Evolutionary conservation across 2,888 invertebrate species (phyloP), one percentile per base, ranked within the genome.

Genomic region (Orchesella flavescens): DNA sequence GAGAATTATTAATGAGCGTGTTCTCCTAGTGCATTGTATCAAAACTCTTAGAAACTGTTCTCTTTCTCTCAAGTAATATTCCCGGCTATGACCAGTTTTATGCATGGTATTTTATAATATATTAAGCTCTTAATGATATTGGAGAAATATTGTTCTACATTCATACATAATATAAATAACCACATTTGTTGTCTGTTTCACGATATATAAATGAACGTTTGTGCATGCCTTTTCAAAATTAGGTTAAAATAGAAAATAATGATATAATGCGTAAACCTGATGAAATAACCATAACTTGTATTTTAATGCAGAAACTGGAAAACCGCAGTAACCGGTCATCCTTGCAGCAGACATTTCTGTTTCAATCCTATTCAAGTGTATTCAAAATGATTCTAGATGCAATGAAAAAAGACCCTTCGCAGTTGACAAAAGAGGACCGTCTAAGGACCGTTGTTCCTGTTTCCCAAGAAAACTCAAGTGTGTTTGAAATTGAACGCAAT

Each of bases 291-390:
- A n/a, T n/a, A n/a, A n/a, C n/a, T n/a, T 53, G n/a, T 65, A 17
- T 63, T 65, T 68, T 7, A 55, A 69, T 17, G n/a, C 63, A 78
- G 78, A 78, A 78, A 65, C 19, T 78, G 43, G 34, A 78, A 53
- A 78, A 78, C 61, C 71, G 63, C 9, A 63, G 63, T 1, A 61
- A 49, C 10, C 59, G 78, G 34, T 15, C 69, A 7, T 1, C 63
- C 0, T 24, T 78, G 10, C 53, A 53, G 17, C 34, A 78, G 13
- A 24, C 12, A 5, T 13, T 63, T 43, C 53, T 78, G 10, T 78
- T 78, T 59, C 34, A 34, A 21, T 1, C 17, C 0, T 78, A 78
- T 53, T 17, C 49, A 0, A 43, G 13, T 0, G 9, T 79, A 12
- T 79, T 79, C 44, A 63, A 65, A 23, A 55, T 21, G 10, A 72